phyloP scores from a whole-genome alignment of 2,113 vertebrate species.

The Gallinago undulata region DNA sequence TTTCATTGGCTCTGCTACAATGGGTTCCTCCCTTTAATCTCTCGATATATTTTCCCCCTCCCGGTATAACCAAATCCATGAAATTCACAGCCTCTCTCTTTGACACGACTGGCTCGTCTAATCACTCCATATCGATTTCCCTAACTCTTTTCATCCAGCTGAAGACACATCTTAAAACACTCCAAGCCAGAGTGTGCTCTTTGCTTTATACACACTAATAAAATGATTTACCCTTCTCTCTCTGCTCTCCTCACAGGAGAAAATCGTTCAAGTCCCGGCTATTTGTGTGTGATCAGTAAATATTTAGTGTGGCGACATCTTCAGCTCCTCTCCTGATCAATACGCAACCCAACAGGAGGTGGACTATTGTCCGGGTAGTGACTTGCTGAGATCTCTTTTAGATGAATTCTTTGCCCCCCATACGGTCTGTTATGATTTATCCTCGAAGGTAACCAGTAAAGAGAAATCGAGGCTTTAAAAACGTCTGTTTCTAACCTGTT shows the following conservation, averaged over 20 bases:
- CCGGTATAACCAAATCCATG: slow-evolving; percentile 71
- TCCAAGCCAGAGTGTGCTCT: slow-evolving; percentile 83
- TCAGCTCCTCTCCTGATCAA: slow-evolving; percentile 90
- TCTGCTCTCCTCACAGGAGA: slow-evolving; percentile 80
- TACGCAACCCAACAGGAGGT: slow-evolving; percentile 83
- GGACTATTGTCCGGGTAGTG: slow-evolving; percentile 79
- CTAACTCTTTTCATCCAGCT: slow-evolving; percentile 89
- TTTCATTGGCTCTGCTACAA: slow-evolving; percentile 70
- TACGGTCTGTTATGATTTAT: slow-evolving; percentile 65
- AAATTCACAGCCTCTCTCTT: slow-evolving; percentile 70
- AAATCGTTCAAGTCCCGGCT: slow-evolving; percentile 89
- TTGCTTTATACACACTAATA: slow-evolving; percentile 94
- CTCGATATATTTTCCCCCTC: slow-evolving; percentile 47
- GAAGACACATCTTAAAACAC: slow-evolving; percentile 88
- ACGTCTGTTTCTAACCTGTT: slow-evolving; percentile 71
- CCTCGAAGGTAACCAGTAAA: slow-evolving; percentile 41
- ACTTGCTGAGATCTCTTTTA: slow-evolving; percentile 71
- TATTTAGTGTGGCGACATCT: slow-evolving; percentile 95
- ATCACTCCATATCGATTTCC: slow-evolving; percentile 88
- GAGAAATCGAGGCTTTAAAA: slow-evolving; percentile 57
- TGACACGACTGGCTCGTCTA: slow-evolving; percentile 80
- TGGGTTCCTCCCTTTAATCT: slow-evolving; percentile 58
- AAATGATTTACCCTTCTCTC: slow-evolving; percentile 90
- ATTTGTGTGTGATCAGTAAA: slow-evolving; percentile 98
- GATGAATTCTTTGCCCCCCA: slow-evolving; percentile 67